Evolutionary conservation across 2,888 invertebrate species (phyloP).

Genomic region (Drosophila meridiana): DNA sequence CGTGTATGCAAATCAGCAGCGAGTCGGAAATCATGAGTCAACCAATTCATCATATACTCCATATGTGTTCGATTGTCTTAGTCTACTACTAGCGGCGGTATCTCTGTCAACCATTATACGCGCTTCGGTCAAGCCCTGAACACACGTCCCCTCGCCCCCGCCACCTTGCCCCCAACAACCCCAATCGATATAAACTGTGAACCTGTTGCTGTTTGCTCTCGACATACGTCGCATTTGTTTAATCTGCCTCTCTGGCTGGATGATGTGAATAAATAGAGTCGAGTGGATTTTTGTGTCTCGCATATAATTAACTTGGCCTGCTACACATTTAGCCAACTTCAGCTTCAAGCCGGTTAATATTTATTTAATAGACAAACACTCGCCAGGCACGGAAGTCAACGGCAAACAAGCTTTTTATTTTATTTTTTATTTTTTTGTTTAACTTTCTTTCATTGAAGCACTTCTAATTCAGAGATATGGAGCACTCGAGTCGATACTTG

Average conservation of each 20-base stretch:
- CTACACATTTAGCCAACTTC: conserved; percentile 1
- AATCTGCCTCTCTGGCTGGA: conserved; percentile 17
- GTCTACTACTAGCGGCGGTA: background rate
- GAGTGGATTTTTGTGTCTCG: conserved; percentile 55
- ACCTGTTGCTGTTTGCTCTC: conserved; percentile 3
- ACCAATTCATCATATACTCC: conserved; percentile 72
- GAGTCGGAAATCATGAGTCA: conserved; percentile 79
- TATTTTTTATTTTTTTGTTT: conserved; percentile 2
- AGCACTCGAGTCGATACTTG: background rate
- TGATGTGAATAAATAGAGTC: conserved; percentile 35
- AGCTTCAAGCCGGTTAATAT: conserved; percentile 10
- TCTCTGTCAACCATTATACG: conserved; percentile 38
- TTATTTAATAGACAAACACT: conserved; percentile 31
- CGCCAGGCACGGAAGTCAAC: conserved; percentile 24
- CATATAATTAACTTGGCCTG: conserved; percentile 41
- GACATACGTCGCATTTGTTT: conserved; percentile 23
- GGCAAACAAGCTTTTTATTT: conserved; percentile 11
- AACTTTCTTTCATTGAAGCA: conserved; percentile 11
- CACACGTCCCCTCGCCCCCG: background rate
- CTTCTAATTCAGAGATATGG: background rate
- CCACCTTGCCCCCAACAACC: background rate
- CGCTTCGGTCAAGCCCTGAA: conserved; percentile 21
- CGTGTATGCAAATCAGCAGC: conserved; percentile 74
- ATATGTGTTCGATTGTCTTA: conserved; percentile 6
- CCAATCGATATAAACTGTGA: background rate